phyloP scores from a whole-genome alignment of 2,113 vertebrate species.

The Chroicocephalus ridibundus region DNA sequence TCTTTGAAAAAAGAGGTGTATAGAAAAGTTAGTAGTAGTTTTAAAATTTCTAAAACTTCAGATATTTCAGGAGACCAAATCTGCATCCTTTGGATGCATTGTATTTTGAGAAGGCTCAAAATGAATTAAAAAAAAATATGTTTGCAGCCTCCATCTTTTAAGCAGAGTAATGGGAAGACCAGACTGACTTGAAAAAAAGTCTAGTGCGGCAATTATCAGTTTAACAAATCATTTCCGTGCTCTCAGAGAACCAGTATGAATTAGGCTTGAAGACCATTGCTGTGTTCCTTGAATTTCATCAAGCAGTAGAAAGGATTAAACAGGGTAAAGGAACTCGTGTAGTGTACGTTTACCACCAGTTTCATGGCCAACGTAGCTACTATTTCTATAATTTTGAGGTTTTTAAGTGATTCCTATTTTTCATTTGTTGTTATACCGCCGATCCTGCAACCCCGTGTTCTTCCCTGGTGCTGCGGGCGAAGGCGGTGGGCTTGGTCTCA shows the following conservation, averaged over 20 bases:
- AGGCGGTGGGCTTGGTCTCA: neutral
- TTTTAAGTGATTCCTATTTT: neutral
- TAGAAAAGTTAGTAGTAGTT: neutral
- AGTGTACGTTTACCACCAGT: neutral
- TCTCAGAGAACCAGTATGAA: neutral
- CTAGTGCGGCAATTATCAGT: neutral
- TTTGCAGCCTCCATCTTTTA: neutral
- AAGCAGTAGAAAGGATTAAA: neutral
- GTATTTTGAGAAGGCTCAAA: neutral
- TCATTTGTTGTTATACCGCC: neutral
- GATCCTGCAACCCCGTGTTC: neutral
- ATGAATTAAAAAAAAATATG: neutral
- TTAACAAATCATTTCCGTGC: neutral
- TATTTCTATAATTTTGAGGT: neutral
- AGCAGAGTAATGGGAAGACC: neutral
- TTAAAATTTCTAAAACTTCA: neutral
- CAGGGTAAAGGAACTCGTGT: neutral
- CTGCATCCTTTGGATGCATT: neutral
- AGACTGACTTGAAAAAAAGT: neutral
- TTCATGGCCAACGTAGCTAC: neutral
- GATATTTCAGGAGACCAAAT: neutral
- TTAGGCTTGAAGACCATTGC: neutral
- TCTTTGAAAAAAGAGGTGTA: neutral
- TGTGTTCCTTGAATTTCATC: neutral
- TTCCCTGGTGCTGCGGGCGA: rapidly evolving